A percentile compares a stretch with the other conserved stretches of the same genome.
These are phyloP conservation scores for Eufriesea mexicana DNA, from an alignment of 1,140 invertebrate species.

Conservation along the genomic window DNA sequence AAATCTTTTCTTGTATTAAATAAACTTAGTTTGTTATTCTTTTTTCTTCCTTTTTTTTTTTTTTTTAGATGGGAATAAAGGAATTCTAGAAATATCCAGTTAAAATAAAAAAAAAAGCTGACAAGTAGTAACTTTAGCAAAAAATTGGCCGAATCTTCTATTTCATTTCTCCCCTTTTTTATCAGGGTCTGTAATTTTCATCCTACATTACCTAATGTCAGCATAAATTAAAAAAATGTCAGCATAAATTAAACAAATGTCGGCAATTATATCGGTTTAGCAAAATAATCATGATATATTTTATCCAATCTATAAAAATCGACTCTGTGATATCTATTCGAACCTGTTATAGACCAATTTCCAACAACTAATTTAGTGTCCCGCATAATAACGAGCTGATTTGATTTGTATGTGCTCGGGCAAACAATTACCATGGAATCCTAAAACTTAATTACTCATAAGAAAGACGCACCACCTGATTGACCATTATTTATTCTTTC, in stretches of 20 bases:
- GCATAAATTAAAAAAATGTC: background rate
- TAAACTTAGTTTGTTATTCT: background rate
- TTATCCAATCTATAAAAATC: background rate
- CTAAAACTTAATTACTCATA: conserved; percentile 15
- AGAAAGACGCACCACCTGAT: background rate
- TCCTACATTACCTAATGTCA: background rate
- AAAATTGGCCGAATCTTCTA: background rate
- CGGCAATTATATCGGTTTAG: background rate
- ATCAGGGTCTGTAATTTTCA: background rate
- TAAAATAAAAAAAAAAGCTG: background rate
- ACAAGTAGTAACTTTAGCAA: background rate
- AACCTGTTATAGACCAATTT: background rate
- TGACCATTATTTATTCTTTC: conserved; percentile 15
- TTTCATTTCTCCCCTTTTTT: background rate
- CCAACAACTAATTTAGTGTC: background rate
- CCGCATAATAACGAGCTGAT: background rate
- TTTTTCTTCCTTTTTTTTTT: background rate
- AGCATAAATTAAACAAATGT: no score
- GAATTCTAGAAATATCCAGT: background rate
- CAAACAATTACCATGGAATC: background rate
- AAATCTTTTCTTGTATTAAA: background rate
- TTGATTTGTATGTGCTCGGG: background rate
- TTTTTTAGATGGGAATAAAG: background rate
- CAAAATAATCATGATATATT: conserved; percentile 4
- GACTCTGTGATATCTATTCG: background rate